phyloP scores from a whole-genome alignment of 2,797 vertebrate genomes.

The Neosilurus mollespiculum region DNA sequence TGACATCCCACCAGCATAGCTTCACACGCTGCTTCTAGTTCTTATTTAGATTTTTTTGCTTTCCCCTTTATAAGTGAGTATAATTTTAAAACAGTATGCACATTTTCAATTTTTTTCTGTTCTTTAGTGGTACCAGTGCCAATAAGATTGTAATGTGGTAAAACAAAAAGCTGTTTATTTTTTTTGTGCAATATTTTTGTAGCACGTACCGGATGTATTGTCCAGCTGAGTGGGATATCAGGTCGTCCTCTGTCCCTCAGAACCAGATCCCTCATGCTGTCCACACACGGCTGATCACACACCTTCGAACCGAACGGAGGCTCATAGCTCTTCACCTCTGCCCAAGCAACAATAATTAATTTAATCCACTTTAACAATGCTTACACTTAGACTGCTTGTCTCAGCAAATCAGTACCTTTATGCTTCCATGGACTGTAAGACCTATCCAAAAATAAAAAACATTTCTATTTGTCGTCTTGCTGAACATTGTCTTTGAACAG shows the following conservation, averaged over 20 bases:
- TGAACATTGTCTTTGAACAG: neutral
- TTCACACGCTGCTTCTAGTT: no score
- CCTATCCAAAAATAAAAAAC: neutral
- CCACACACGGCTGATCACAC: constrained; percentile 86
- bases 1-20: no score
- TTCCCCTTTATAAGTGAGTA: neutral
- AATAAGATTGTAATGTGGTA: neutral
- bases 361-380: neutral
- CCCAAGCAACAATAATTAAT: neutral
- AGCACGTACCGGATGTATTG: constrained; percentile 75
- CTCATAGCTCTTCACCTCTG: constrained; percentile 84
- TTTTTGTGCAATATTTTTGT: neutral
- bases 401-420: neutral
- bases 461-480: neutral
- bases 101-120: neutral
- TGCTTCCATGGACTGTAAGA: neutral
- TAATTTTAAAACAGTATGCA: neutral
- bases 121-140: neutral
- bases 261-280: constrained; percentile 89
- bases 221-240: constrained; percentile 81
- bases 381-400: neutral
- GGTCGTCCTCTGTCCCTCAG: constrained; percentile 84
- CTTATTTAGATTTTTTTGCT: neutral
- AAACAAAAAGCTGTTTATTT: neutral
- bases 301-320: constrained; percentile 85